phyloP scores from a whole-genome alignment of 1,140 invertebrate species.

The Probaryconus sp. region DNA sequence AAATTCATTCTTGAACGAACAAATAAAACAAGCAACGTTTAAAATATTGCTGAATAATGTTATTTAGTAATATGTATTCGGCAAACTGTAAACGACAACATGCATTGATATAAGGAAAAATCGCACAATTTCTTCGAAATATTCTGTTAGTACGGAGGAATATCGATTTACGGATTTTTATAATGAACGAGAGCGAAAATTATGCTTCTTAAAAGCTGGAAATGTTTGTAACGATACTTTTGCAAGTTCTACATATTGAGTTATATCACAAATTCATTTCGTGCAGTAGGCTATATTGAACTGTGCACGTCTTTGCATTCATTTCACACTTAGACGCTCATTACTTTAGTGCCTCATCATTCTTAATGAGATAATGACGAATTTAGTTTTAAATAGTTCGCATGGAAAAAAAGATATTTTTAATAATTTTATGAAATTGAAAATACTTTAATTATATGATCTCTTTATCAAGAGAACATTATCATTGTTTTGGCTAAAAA shows the following conservation, averaged over 20 bases:
- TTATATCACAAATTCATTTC: constrained; percentile 59
- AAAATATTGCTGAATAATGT: constrained; percentile 6
- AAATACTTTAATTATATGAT: too few species aligned
- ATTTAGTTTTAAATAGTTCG: too few species aligned
- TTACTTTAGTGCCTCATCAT: constrained; percentile 41
- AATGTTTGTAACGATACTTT: constrained; percentile 43
- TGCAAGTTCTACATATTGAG: constrained; percentile 48
- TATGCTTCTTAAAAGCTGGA: constrained; percentile 34
- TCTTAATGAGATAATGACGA: constrained; percentile 6
- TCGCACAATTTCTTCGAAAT: constrained; percentile 52
- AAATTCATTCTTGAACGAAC: constrained; percentile 27
- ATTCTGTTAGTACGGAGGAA: constrained; percentile 48
- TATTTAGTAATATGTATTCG: constrained; percentile 1
- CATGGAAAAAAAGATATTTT: constrained; percentile 12
- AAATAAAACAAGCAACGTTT: constrained; percentile 19
- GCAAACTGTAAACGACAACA: background rate
- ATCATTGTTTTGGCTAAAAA: too few species aligned
- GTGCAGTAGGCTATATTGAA: constrained; percentile 44
- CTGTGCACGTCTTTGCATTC: constrained; percentile 41
- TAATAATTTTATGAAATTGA: too few species aligned
- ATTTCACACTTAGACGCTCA: constrained; percentile 45
- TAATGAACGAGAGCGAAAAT: too few species aligned
- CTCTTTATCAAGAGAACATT: too few species aligned
- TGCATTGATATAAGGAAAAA: background rate
- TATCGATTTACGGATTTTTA: constrained; percentile 35